These are phyloP conservation scores for Syrrhaptes paradoxus DNA, from an alignment of 2,113 vertebrate species.

Conservation along the genomic window DNA sequence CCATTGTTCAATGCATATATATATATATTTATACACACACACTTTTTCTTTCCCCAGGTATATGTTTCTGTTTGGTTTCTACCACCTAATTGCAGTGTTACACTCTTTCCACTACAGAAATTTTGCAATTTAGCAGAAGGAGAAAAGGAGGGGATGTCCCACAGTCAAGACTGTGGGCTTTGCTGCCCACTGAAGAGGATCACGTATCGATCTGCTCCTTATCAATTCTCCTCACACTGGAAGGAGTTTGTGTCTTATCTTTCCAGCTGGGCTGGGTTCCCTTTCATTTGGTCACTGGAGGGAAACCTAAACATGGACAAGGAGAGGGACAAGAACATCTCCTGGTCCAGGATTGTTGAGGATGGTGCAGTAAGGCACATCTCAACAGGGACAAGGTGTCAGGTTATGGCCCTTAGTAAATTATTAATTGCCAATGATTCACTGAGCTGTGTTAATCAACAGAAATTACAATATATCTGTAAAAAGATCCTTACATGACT, in stretches of 20 bases:
- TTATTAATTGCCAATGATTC: neutral
- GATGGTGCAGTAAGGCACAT: neutral
- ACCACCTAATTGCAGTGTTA: neutral
- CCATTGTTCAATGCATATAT: neutral
- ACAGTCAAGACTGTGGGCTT: neutral
- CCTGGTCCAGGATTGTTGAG: neutral
- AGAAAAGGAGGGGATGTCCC: neutral
- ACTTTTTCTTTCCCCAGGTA: rapidly evolving
- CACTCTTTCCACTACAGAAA: conserved; percentile 22
- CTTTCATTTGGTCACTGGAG: conserved; percentile 28
- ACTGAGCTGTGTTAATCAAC: neutral
- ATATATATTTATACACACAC: too few species aligned
- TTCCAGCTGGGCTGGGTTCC: conserved; percentile 7
- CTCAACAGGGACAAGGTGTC: neutral
- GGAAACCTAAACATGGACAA: neutral
- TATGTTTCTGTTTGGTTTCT: neutral
- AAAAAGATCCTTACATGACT: neutral
- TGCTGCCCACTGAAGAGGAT: conserved; percentile 31
- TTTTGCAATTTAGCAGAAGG: conserved; percentile 8
- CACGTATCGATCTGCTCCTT: conserved; percentile 30
- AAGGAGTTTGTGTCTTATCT: conserved; percentile 43
- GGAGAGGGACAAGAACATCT: neutral
- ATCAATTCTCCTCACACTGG: conserved; percentile 45
- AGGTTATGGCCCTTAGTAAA: neutral
- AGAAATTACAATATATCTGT: neutral